Base-by-base conservation (phyloP, 2,113 vertebrate species). In the Gadus chalcogrammus region DNA sequence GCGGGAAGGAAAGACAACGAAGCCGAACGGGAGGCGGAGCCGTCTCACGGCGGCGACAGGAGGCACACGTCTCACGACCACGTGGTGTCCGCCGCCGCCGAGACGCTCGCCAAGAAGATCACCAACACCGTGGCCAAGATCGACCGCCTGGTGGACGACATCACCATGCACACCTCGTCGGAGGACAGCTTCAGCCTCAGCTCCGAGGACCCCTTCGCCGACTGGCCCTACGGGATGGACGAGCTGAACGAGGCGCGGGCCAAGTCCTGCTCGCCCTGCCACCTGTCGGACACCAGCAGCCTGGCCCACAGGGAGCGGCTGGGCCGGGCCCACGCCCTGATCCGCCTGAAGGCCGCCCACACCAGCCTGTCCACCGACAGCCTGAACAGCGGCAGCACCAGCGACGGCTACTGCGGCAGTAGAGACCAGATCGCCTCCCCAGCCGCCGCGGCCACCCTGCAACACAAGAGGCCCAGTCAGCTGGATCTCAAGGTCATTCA, bases 161-260 rank as follows among this genome's bases (percentile, higher is more conserved):
- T 98, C 80, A 94, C 94, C 73, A 93, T 98, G 92, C 94, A 97
- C 72, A 98, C 95, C 0, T 98, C 96, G 0, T 98, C 97, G 0
- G 97, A 98, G 0, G 97, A 99, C 87, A 99, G 97, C 81, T 94
- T 98, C 81, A 99, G 97, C 83, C 93, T 99, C 18, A 98, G 95
- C 85, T 99, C 96, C 0, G 97, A 98, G 77, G 97, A 99, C 61
- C 96, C 96, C 28, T 88, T 94, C 75, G 87, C 95, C 15, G 95
- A 96, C 72, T 97, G 95, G 95, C 94, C 93, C 18, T 94, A 91
- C 3, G 94, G 94, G 31, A 82, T 93, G 20, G 94, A 97, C 74
- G 96, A 93, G 7, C 89, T 86, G 0, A 92, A 93, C 0, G 95
- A 98, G 84, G 93, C 91, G 0, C 90, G 93, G 0, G 94, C 95